Evolutionary conservation across 2,888 invertebrate species (phyloP), one percentile per base, ranked within the genome.

Genomic region (Drosophila greeni): DNA sequence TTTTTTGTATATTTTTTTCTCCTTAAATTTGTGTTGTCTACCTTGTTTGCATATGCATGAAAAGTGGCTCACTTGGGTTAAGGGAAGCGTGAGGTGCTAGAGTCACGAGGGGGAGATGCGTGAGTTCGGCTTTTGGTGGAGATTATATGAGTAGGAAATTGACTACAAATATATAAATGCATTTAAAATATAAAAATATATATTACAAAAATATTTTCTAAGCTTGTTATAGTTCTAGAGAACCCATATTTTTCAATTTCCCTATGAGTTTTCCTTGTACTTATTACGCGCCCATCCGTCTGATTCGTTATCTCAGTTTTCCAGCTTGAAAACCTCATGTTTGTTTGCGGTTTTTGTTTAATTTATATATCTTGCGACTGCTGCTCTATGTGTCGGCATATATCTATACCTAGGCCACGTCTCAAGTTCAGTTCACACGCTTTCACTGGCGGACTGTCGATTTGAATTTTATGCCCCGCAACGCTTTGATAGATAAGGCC

Each of bases 341-440:
- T 67, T 67, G 54, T 58, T 57, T 70, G 66, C 61, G 66, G 62
- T 69, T 53, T 68, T 29, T 26, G 62, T 33, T 56, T 51, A 55
- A 40, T 57, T 66, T 60, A 47, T 66, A 24, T 51, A 52, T 52
- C 42, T 20, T 11, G 24, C 20, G 14, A 47, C 37, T 48, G 51
- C 48, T 33, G 53, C 45, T 54, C 34, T 54, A 49, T 66, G 43
- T 43, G 31, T 45, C 18, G 45, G 18, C 45, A 26, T 42, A 20
- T 61, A 48, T 47, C 56, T 67, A 40, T 66, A 47, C 57, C 61
- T 75, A 31, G 65, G 70, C 62, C 70, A 56, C 60, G 72, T 75
- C 75, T 85, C 83, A 84, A 85, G 85, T 87, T 86, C 80, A 87
- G 86, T 87, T 87, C 87, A 86, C 87, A 88, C 87, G 87, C 87